phyloP scores from a whole-genome alignment of 1,140 invertebrate species.

The Drosophila azteca region DNA sequence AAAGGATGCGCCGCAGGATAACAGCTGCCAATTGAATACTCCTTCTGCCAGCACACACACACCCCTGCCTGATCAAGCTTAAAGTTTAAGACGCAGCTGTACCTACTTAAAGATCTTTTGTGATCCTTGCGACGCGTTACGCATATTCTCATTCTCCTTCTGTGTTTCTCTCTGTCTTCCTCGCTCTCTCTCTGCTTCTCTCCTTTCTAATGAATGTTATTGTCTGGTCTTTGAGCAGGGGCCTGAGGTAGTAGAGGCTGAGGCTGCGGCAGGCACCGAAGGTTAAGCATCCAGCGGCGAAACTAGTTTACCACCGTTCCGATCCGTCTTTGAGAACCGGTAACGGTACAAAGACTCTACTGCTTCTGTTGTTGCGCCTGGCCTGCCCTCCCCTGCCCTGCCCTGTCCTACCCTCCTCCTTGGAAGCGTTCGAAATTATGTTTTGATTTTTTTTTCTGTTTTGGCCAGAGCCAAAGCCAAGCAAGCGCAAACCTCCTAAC shows the following conservation, averaged over 20 bases:
- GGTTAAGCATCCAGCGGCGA: constrained; percentile 53
- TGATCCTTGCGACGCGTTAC: constrained; percentile 31
- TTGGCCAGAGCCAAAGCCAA: constrained; percentile 17
- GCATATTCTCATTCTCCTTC: constrained; percentile 8
- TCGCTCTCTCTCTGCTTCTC: constrained; percentile 31
- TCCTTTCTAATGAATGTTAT: constrained; percentile 70
- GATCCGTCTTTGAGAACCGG: constrained; percentile 64
- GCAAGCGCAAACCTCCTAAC: constrained; percentile 51
- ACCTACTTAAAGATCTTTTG: constrained; percentile 31
- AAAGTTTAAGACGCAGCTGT: constrained; percentile 40
- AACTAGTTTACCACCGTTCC: constrained; percentile 66
- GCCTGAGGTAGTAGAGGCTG: neutral
- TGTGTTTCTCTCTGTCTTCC: neutral
- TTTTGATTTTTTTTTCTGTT: constrained; percentile 70
- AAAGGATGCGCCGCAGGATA: constrained; percentile 75
- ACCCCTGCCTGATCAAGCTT: constrained; percentile 20
- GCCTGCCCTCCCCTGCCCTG: constrained; percentile 19
- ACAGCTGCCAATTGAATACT: constrained; percentile 75
- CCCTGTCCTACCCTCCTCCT: constrained; percentile 14
- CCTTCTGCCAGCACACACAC: constrained; percentile 9
- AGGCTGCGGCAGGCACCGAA: constrained; percentile 36
- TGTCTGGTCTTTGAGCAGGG: constrained; percentile 46
- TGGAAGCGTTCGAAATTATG: constrained; percentile 70
- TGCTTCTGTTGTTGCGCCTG: constrained; percentile 1
- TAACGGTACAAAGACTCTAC: constrained; percentile 58